These are phyloP conservation scores for Lepidocyrtinus sp. DNA, from an alignment of 2,888 invertebrate genomes.

Conservation along the genomic window DNA sequence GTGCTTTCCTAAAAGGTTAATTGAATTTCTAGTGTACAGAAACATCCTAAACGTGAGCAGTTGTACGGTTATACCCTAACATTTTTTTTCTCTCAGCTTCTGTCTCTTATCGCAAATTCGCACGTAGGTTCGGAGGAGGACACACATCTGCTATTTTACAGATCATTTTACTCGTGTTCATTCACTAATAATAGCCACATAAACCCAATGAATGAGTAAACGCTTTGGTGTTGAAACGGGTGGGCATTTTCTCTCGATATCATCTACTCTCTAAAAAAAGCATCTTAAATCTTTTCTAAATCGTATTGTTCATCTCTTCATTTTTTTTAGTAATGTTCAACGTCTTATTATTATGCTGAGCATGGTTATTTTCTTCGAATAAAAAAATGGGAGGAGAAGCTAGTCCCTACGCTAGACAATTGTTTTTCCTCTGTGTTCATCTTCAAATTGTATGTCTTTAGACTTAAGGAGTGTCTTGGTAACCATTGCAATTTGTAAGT, in stretches of 20 bases:
- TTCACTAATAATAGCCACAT: slow-evolving; percentile 34
- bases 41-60: background rate
- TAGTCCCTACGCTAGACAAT: background rate
- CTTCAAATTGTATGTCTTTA: no score
- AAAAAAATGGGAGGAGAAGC: background rate
- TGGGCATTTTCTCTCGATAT: slow-evolving; percentile 26
- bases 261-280: slow-evolving; percentile 12
- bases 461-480: no score
- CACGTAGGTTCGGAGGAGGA: no score
- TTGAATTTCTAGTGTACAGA: background rate
- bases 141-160: slow-evolving; percentile 25
- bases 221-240: slow-evolving; percentile 4
- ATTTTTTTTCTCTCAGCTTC: slow-evolving; percentile 9
- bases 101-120: background rate
- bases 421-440: background rate
- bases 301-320: background rate
- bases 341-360: background rate
- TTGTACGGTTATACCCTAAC: background rate
- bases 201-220: slow-evolving; percentile 29
- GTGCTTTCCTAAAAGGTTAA: background rate
- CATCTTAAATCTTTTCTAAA: background rate
- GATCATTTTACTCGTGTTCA: slow-evolving; percentile 38
- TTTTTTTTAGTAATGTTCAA: background rate
- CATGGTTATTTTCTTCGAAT: background rate
- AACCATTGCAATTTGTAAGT: no score